Conservation (phyloP, 2,113 vertebrate genomes). For the Sitta europaea region DNA sequence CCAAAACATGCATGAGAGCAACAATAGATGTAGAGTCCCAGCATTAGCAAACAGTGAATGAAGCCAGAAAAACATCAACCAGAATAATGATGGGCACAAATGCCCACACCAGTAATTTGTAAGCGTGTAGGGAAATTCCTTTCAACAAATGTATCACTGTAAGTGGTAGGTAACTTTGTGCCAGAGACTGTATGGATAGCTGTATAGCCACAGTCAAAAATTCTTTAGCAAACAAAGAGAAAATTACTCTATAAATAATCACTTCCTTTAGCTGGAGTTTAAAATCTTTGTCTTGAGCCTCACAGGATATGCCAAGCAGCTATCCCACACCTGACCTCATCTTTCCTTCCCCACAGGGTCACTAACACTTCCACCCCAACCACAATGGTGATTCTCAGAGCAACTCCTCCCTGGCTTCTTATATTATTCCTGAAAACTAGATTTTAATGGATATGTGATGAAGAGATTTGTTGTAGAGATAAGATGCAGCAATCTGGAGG, state of each 20-base stretch:
- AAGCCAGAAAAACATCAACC: conserved; percentile 33
- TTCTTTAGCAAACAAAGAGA: neutral
- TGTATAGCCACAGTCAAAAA: neutral
- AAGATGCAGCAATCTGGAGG: neutral
- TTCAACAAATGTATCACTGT: neutral
- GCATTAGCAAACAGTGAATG: neutral
- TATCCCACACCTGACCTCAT: neutral
- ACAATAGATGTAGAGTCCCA: neutral
- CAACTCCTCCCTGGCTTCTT: neutral
- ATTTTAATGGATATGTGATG: neutral
- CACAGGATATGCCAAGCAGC: neutral
- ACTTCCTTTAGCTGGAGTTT: neutral
- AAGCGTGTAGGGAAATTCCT: neutral
- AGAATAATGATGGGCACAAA: neutral
- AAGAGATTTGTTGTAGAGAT: neutral
- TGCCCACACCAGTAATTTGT: neutral
- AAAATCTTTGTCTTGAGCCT: neutral
- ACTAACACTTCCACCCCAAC: neutral
- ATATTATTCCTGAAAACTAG: neutral
- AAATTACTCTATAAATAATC: neutral
- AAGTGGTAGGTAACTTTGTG: neutral
- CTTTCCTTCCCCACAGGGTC: neutral
- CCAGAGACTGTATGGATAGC: neutral
- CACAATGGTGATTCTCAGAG: neutral
- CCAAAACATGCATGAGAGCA: neutral